phyloP scores from a whole-genome alignment of 2,113 vertebrate species.

The Gila orcuttii region DNA sequence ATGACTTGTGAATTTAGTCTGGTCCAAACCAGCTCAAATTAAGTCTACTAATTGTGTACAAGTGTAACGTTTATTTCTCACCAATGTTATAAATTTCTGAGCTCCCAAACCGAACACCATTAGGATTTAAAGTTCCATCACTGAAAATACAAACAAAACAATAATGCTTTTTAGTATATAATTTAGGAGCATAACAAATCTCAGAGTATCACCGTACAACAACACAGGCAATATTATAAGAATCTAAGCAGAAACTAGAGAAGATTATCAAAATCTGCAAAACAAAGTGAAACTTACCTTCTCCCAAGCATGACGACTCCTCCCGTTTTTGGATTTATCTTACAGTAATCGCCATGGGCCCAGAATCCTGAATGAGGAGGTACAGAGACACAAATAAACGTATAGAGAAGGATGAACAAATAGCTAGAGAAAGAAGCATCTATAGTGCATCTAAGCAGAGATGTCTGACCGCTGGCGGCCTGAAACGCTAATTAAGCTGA shows the following conservation, averaged over 20 bases:
- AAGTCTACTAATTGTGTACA: neutral
- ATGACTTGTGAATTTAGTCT: neutral
- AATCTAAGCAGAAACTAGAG: neutral
- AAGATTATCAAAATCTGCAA: neutral
- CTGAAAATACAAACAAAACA: constrained; percentile 70
- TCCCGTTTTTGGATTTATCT: constrained; percentile 92
- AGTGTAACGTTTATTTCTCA: constrained; percentile 64
- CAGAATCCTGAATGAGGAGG: constrained; percentile 84
- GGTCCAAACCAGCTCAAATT: neutral
- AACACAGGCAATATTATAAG: neutral
- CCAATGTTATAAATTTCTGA: constrained; percentile 98
- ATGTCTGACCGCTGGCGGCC: neutral
- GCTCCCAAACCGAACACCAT: constrained; percentile 94
- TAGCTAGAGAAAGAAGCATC: neutral
- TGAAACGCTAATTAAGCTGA: constrained; percentile 6
- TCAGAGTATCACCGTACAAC: neutral
- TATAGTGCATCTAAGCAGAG: neutral
- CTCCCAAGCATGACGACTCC: constrained; percentile 94
- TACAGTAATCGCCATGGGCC: constrained; percentile 96
- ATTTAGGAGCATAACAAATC: neutral
- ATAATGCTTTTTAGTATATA: neutral
- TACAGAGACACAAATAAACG: constrained; percentile 16
- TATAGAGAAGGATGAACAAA: neutral
- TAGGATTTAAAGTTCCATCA: constrained; percentile 95
- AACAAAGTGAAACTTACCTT: constrained; percentile 75